A percentile compares a stretch with the other conserved stretches of the same genome.
phyloP scores from a whole-genome alignment of 2,888 invertebrate species.

The Drosophila macrothrix region DNA sequence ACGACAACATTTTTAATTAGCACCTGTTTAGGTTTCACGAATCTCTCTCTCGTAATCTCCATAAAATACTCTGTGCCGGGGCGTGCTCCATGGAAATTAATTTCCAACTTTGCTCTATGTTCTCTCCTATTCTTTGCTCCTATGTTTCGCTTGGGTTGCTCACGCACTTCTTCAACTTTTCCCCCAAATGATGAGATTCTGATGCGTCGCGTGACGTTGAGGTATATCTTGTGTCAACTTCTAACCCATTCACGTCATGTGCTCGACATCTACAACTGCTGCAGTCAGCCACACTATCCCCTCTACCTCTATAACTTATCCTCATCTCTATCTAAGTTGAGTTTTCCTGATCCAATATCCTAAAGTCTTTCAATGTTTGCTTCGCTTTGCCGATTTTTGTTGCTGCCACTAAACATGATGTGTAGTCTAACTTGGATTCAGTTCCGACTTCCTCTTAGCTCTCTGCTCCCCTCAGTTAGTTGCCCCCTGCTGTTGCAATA shows the following conservation, averaged over 20 bases:
- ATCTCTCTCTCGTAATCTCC: conserved; percentile 51
- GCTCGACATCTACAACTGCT: conserved; percentile 38
- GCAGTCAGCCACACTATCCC: conserved; percentile 29
- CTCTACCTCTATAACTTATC: not conserved
- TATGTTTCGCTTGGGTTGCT: conserved; percentile 18
- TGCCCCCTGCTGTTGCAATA: conserved; percentile 57
- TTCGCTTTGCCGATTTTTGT: conserved; percentile 22
- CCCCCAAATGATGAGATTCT: conserved; percentile 47
- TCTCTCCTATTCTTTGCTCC: not conserved
- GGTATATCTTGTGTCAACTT: not conserved
- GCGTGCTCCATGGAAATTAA: conserved; percentile 61
- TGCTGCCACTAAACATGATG: conserved; percentile 38
- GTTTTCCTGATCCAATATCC: conserved; percentile 56
- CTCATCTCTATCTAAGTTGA: conserved; percentile 24
- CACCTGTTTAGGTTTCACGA: conserved; percentile 71
- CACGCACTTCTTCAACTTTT: conserved; percentile 39
- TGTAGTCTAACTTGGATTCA: conserved; percentile 16
- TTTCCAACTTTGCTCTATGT: conserved; percentile 58
- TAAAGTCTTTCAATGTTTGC: conserved; percentile 46
- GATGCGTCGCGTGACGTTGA: conserved; percentile 32
- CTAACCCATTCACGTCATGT: conserved; percentile 28
- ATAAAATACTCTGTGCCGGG: conserved; percentile 46
- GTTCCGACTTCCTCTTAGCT: not conserved
- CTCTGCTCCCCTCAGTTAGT: conserved; percentile 7
- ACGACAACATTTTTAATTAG: conserved; percentile 84